Base-by-base conservation (phyloP, 1,140 invertebrate species). In the Dendroctonus ponderosae region DNA sequence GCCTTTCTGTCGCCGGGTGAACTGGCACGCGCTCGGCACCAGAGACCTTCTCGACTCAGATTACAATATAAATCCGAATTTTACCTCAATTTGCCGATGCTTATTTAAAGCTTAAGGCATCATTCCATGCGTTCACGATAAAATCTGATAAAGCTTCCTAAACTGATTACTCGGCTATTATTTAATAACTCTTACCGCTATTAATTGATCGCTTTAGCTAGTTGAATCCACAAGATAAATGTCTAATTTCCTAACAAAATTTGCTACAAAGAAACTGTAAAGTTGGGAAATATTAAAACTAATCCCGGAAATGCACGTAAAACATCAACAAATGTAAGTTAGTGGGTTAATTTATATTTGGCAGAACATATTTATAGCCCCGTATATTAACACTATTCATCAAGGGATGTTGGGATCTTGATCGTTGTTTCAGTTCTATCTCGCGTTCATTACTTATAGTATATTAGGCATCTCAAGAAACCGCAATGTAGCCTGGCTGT, bases 391-490 rank as follows among this genome's bases (percentile, higher is more conserved):
- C 64, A 60, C 64, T 59, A 66, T 66, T 60, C 64, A 66, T 66
- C 64, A 66, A 66, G 57, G 44, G 49, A 66, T 60, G 56, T 60
- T 53, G 64, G 64, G 64, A 59, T 66, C 64, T 66, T 52, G 64
- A 66, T 66, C 46, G 56, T 60, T 60, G 64, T 66, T 66, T 66
- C 64, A 58, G 64, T 66, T 66, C 63, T 66, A 66, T 66, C 63
- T 66, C 49, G 57, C 64, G 64, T 66, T 58, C 64, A 66, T 66
- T 66, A 66, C 64, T 66, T 66, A 66, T 66, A 66, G 56, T 66
- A 66, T 66, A 66, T 66, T 66, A 66, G 64, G 64, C 64, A 66
- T 66, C 64, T 66, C 64, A 66, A 66, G 64, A 66, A 66, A 66
- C 64, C 64, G 56, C 64, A 66, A 52, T 58, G 64, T 66, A 58